Conservation (phyloP, 1,140 invertebrate species). For the Polypedilum pembai region DNA sequence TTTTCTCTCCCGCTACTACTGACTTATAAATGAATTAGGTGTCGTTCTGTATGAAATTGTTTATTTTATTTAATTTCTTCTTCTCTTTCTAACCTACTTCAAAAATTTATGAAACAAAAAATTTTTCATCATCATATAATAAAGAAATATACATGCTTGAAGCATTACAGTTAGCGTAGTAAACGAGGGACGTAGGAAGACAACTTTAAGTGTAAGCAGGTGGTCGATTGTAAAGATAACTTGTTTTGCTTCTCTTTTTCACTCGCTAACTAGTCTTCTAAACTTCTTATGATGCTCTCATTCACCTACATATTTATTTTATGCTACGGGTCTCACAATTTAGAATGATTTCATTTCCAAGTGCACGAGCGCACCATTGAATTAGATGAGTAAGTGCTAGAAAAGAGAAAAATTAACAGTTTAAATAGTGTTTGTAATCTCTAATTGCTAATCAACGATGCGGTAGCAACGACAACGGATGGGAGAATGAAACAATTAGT, state of each 20-base stretch:
- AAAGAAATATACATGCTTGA: not conserved
- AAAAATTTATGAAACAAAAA: conserved; percentile 14
- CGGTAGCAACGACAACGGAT: no score
- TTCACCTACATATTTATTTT: not conserved
- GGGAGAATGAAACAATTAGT: no score
- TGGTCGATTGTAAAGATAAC: conserved; percentile 12
- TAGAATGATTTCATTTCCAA: no score
- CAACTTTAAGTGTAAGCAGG: not conserved
- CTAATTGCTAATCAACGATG: no score
- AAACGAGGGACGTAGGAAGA: not conserved
- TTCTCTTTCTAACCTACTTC: conserved; percentile 4
- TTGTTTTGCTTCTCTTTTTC: not conserved
- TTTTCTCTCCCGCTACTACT: not conserved
- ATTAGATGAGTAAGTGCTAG: no score
- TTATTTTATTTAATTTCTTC: not conserved
- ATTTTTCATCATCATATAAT: not conserved
- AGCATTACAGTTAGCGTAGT: conserved; percentile 2
- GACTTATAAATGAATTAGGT: not conserved
- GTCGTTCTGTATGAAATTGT: not conserved
- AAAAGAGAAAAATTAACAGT: no score
- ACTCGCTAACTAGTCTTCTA: not conserved
- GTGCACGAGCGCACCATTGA: no score
- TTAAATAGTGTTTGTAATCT: no score
- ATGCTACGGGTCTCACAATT: no score
- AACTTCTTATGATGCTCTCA: not conserved